Base-by-base conservation (phyloP, 2,113 vertebrate species). In the Tychaedon coryphoeus region DNA sequence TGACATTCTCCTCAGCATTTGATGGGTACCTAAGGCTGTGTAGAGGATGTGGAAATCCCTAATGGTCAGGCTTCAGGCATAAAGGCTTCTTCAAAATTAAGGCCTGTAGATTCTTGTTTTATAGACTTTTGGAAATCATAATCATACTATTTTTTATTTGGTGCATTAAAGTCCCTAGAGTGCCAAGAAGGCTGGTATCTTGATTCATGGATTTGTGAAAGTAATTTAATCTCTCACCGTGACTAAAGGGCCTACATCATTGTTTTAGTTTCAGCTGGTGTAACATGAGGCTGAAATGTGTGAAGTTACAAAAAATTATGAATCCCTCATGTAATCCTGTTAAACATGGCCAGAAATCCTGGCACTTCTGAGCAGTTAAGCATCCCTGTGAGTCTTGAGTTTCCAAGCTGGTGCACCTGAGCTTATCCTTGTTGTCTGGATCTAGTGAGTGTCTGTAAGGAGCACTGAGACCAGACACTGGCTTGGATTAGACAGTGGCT, bases 181-280 rank as follows among this genome's bases (percentile, higher is more conserved):
- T n/a, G 18, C 19, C 70, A 10, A 45, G 9, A 72, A 43, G 50
- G 31, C 20, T 65, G 53, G 3, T 34, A 48, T 67, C 0, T 0
- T 33, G 15, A 14, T 48, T 85, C 12, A 17, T 26, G 43, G 42
- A 61, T 74, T 71, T 75, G 20, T n/a, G 50, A 40, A 36, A 33
- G 15, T 50, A 78, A 80, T 64, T 40, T 61, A 48, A 4, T 72
- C 67, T 62, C 43, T 69, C 42, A 17, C 22, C 3, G 2, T 40
- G 50, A 45, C 33, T 72, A 22, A 72, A 82, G 20, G 42, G 22
- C 43, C 31, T 26, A 10, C 0, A 0, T n/a, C 42, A 17, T 7
- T 90, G 6, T 78, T 90, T 66, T 51, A 58, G 29, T 73, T 95
- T 70, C 73, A 75, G 51, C 22, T 56, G 67, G 10, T 62, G 24